phyloP scores from a whole-genome alignment of 2,888 invertebrate genomes.

The Tubulanus polymorphus region DNA sequence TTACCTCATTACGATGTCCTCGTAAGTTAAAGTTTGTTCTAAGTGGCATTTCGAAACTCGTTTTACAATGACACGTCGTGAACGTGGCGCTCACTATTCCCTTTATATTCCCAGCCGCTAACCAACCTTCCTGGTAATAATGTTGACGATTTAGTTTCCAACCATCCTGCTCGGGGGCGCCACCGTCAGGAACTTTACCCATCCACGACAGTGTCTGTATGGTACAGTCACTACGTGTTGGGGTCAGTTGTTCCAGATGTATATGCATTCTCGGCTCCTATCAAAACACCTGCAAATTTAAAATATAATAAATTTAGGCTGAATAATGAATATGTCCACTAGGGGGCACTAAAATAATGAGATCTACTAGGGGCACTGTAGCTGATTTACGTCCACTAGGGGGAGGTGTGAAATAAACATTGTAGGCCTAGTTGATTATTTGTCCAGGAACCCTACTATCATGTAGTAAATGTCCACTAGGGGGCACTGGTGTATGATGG shows the following conservation, averaged over 20 bases:
- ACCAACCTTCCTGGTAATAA: constrained; percentile 97
- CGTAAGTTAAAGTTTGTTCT: constrained; percentile 95
- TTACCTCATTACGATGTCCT: constrained; percentile 91
- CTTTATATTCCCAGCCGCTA: constrained; percentile 88
- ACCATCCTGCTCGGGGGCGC: constrained; percentile 79
- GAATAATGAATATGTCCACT: too few species aligned
- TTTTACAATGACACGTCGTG: constrained; percentile 87
- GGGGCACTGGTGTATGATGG: too few species aligned
- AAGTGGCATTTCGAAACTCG: constrained; percentile 66
- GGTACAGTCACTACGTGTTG: constrained; percentile 91
- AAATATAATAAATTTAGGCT: too few species aligned
- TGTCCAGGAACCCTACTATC: too few species aligned
- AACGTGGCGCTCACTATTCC: constrained; percentile 93
- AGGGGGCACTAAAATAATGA: too few species aligned
- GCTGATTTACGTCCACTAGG: too few species aligned
- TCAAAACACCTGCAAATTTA: too few species aligned
- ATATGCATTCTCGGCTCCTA: constrained; percentile 71
- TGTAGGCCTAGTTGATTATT: too few species aligned
- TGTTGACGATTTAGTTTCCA: constrained; percentile 93
- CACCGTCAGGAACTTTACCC: constrained; percentile 95
- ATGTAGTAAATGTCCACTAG: too few species aligned
- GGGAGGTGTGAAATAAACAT: too few species aligned
- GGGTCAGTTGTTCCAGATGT: constrained; percentile 89
- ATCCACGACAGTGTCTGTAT: constrained; percentile 95
- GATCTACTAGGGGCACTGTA: too few species aligned